Evolutionary conservation across 2,888 invertebrate genomes (phyloP), one percentile per base, ranked within the genome.

Genomic region (Monoplex corrugatus): DNA sequence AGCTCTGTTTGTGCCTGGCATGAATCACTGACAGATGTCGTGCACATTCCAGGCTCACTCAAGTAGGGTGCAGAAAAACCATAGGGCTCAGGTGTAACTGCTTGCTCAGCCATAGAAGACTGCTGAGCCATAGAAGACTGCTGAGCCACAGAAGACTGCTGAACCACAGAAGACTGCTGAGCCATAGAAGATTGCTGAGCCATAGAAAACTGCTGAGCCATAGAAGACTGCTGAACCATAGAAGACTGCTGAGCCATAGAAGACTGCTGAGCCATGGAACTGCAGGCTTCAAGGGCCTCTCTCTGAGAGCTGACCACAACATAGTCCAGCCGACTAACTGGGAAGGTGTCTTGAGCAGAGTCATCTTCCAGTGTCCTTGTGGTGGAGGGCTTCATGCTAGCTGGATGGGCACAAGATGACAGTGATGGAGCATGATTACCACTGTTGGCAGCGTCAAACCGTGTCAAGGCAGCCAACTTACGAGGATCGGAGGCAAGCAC

Each of bases 401-500:
- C 2, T 23, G 43, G 28, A 19, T 40, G 40, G 78, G n/a, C 38
- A 63, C 78, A 19, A 16, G 82, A 6, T 28, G 28, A 2, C n/a
- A 38, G 3, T 19, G 82, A n/a, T 23, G 32, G 10, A 82, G 82
- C n/a, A n/a, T 28, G 28, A 82, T 40, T 16, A 2, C 5, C 10
- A n/a, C 43, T 16, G 57, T 19, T 83, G 32, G 8, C 68, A 16
- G 57, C 44, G 40, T 63, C 83, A 72, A 63, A 82, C 43, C 72
- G 88, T 2, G 28, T 85, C 38, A 85, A 45, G 38, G 44, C 43
- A n/a, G 44, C 75, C 13, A 89, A 78, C 57, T 85, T 89, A 38
- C 63, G 68, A 43, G 85, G 85, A 43, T 89, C 88, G 13, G 88
- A 89, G 0, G 84, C 32, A 85, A 89, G 50, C 0, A 32, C n/a